These are phyloP conservation scores for Coranthus polyacanthus DNA, from an alignment of 2,797 vertebrate species.

Conservation along the genomic window DNA sequence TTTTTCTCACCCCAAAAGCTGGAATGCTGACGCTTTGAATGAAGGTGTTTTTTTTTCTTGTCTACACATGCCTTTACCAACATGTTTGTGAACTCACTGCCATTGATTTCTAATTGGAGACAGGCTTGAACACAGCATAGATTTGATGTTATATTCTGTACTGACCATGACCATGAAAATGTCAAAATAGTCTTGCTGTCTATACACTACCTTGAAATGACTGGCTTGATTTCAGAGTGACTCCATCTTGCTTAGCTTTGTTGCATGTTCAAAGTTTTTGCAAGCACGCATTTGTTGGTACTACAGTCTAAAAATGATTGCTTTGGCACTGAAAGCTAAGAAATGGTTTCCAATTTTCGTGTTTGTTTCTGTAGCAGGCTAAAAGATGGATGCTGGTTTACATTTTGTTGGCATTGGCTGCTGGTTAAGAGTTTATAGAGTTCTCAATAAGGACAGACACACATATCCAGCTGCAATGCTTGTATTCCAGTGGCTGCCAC, in stretches of 20 bases:
- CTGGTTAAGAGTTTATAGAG: conserved; percentile 51
- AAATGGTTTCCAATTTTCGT: conserved; percentile 54
- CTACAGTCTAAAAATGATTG: conserved; percentile 46
- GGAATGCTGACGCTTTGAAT: conserved; percentile 26
- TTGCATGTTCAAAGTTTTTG: conserved; percentile 50
- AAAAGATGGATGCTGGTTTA: conserved; percentile 66
- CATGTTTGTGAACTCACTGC: conserved; percentile 58
- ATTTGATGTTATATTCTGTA: conserved; percentile 33
- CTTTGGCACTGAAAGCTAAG: conserved; percentile 45
- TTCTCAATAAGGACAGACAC: conserved; percentile 55
- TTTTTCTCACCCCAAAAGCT: conserved; percentile 13
- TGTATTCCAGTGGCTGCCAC: conserved; percentile 31
- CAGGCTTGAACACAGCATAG: conserved; percentile 20
- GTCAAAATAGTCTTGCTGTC: conserved; percentile 39
- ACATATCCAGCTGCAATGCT: conserved; percentile 35
- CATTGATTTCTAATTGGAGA: conserved; percentile 48
- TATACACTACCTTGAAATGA: conserved; percentile 41
- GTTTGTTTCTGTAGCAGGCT: conserved; percentile 66
- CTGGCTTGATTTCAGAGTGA: conserved; percentile 52
- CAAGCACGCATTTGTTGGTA: conserved; percentile 52
- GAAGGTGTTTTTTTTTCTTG: conserved; percentile 13
- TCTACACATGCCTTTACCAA: conserved; percentile 29
- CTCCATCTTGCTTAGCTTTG: conserved; percentile 33
- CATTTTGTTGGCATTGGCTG: conserved; percentile 47
- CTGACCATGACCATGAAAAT: conserved; percentile 42